Base-by-base conservation (phyloP, 2,888 invertebrate species). In the Chloroclystis v-ata region DNA sequence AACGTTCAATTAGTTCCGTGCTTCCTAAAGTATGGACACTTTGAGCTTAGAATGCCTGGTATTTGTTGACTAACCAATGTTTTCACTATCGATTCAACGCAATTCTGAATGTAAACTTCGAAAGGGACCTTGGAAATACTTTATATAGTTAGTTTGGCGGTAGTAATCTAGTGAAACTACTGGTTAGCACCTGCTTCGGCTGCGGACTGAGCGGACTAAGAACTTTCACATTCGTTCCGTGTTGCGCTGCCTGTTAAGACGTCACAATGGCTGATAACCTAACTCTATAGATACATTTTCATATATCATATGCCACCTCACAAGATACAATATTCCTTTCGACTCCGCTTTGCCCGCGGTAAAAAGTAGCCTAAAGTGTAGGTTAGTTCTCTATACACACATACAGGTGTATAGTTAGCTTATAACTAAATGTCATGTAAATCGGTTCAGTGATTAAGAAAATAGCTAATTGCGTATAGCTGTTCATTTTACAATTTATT, bases 171-270 rank as follows among this genome's bases (percentile, higher is more conserved):
- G 63, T 61, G 64, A 69, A 73, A 72, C 70, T 72, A 78, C 71
- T 72, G 66, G 67, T 78, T 77, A 75, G 72, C 78, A 82, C 75
- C 77, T 80, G 78, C 65, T 73, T 66, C 61, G 72, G 67, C 65
- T 70, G 75, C 65, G 65, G 63, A 69, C 65, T 75, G 73, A 59
- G 70, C 70, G 73, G 70, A 70, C 69, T 56, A 65, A 71, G 78
- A 84, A 86, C 86, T 86, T 86, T 86, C 86, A 86, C 86, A 85
- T 85, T 84, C 78, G 76, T 72, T 78, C 66, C 63, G 72, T 71
- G 76, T 80, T 80, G 79, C 78, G 81, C 71, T 75, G 75, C 70
- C 69, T 63, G 69, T 69, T 59, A 57, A 82, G 83, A 82, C 82
- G 82, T 81, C 84, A 82, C 69, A 56, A 57, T 39, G 37, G 28